These are phyloP conservation scores for Acanthornis magna DNA, from an alignment of 2,797 vertebrate genomes.

Conservation along the genomic window DNA sequence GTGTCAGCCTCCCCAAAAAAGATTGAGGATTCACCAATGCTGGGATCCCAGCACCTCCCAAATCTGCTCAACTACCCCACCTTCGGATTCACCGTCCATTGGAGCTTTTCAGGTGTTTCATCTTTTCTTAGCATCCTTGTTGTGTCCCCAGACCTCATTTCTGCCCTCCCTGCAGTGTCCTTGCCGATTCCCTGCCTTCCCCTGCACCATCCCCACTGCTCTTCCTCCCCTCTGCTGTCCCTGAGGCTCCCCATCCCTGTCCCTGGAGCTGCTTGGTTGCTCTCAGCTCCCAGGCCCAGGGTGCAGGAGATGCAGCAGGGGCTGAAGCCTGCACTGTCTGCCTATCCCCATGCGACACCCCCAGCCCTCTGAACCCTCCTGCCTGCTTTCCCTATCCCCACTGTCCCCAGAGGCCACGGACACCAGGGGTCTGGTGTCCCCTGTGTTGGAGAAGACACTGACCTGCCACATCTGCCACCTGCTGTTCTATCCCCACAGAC, in stretches of 20 bases:
- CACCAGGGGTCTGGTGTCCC: rapidly evolving
- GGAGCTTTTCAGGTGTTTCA: not conserved
- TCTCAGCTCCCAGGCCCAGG: not conserved
- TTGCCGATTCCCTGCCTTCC: not conserved
- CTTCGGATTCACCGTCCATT: not conserved
- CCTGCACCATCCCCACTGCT: not conserved
- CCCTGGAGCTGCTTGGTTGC: not conserved
- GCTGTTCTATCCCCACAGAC: not conserved
- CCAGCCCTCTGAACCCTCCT: no score
- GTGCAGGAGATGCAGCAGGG: not conserved
- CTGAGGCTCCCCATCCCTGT: not conserved
- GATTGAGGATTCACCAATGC: rapidly evolving
- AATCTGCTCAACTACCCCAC: not conserved
- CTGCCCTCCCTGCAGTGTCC: not conserved
- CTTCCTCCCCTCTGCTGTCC: not conserved
- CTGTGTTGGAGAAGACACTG: no score
- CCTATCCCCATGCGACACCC: rapidly evolving
- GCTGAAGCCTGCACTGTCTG: not conserved
- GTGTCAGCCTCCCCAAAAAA: rapidly evolving
- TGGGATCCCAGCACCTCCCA: rapidly evolving
- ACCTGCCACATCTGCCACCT: not conserved
- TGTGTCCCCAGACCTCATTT: not conserved
- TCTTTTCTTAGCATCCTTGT: not conserved
- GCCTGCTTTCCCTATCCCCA: no score
- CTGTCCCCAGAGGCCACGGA: not conserved